Evolutionary conservation across 2,797 vertebrate species (phyloP).

Genomic region (Galaxias olidus): DNA sequence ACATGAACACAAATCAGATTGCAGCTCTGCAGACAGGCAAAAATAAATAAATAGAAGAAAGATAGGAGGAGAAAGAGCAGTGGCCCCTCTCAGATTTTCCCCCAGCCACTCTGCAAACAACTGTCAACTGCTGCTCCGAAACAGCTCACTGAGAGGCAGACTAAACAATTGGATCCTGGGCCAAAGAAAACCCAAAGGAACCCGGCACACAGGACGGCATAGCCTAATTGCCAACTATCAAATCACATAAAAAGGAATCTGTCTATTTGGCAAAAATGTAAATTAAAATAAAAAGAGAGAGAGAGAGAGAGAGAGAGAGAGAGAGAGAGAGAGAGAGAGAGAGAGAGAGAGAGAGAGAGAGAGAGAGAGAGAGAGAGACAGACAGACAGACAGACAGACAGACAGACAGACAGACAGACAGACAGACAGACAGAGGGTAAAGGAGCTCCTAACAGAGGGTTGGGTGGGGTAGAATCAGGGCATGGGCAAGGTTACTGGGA

Average conservation of each 20-base stretch:
- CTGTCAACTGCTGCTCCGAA: conserved; percentile 86
- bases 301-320: neutral
- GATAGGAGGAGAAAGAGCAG: conserved; percentile 66
- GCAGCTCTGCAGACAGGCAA: conserved; percentile 84
- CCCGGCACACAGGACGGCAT: conserved; percentile 84
- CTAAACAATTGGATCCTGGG: conserved; percentile 88
- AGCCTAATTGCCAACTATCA: conserved; percentile 84
- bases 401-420: neutral
- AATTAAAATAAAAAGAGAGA: conserved; percentile 36
- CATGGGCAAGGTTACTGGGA: conserved; percentile 57
- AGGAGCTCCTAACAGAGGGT: conserved; percentile 1
- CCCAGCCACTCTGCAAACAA: conserved; percentile 90
- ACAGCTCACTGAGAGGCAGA: conserved; percentile 89
- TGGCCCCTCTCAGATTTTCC: conserved; percentile 81
- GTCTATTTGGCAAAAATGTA: conserved; percentile 83
- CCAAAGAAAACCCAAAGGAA: conserved; percentile 90
- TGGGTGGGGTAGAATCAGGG: conserved; percentile 38
- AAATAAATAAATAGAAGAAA: conserved; percentile 78
- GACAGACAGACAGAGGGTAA: neutral
- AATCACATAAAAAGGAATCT: conserved; percentile 83
- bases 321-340: neutral
- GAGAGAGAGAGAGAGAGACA: conserved; percentile 34
- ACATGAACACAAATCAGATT: conserved; percentile 94
- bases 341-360: conserved; percentile 6
- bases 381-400: neutral